These are phyloP conservation scores for Cettia cetti DNA, from an alignment of 2,113 vertebrate genomes.

Conservation along the genomic window DNA sequence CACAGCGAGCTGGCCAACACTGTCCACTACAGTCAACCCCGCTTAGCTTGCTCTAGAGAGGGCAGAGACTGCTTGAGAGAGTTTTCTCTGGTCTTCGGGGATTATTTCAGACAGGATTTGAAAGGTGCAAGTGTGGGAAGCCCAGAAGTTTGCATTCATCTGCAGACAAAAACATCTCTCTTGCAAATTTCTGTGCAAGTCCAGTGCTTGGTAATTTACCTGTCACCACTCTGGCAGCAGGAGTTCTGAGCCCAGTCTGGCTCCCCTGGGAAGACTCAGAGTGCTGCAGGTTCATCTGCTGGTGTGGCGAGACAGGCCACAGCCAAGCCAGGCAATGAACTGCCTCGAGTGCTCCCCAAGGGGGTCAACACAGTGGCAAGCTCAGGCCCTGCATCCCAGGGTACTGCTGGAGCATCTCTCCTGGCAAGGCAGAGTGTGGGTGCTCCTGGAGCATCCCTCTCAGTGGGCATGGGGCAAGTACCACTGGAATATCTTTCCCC, in stretches of 20 bases:
- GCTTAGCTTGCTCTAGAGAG: background rate
- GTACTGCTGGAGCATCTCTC: background rate
- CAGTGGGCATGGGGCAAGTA: background rate
- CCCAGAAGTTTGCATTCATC: background rate
- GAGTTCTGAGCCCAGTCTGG: background rate
- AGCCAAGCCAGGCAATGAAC: background rate
- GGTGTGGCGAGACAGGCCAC: rapidly evolving
- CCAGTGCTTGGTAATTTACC: background rate
- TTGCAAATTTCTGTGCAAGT: background rate
- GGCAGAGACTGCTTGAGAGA: background rate
- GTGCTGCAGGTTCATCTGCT: background rate
- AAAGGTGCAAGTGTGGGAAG: background rate
- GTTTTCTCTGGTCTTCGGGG: background rate
- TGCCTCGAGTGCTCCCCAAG: background rate
- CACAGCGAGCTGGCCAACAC: rapidly evolving
- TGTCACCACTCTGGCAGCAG: background rate
- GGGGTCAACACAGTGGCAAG: background rate
- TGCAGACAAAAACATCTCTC: background rate
- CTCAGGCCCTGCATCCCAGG: background rate
- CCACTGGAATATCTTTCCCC: background rate
- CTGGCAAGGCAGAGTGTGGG: background rate
- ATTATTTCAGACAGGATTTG: background rate
- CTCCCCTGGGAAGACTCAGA: background rate
- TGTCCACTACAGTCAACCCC: background rate
- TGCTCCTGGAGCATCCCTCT: background rate